Conservation (phyloP, 2,113 vertebrate genomes). For the Oreochromis tanganicae region DNA sequence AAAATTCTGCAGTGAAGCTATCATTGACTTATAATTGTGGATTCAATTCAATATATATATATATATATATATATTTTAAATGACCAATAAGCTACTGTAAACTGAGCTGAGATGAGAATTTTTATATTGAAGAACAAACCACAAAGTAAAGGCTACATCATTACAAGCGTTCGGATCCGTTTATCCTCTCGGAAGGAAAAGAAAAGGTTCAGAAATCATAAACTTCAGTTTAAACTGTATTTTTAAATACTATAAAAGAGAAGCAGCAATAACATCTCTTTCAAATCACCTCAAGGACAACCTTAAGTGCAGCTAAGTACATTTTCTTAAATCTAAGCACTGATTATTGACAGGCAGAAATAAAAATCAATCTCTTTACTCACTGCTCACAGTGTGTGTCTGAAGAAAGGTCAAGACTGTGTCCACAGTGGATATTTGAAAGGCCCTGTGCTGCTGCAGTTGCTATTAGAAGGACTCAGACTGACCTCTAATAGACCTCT, state of each 20-base stretch:
- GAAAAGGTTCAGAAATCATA: background rate
- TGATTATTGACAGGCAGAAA: background rate
- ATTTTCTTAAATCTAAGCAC: background rate
- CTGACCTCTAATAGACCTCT: constrained; percentile 66
- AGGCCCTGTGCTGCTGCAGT: constrained; percentile 5
- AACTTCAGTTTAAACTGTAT: background rate
- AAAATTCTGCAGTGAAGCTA: background rate
- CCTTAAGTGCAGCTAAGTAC: background rate
- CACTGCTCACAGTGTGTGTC: constrained; percentile 22
- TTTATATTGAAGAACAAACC: background rate
- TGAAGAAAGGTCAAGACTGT: background rate
- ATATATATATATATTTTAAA: background rate
- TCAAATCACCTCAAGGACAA: background rate
- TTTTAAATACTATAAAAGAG: background rate
- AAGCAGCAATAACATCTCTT: background rate
- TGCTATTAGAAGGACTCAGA: constrained; percentile 44
- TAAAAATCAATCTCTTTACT: constrained; percentile 26
- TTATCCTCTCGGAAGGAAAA: background rate
- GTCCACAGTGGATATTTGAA: constrained; percentile 14
- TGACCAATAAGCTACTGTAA: background rate
- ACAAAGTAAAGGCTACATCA: background rate
- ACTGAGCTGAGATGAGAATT: background rate
- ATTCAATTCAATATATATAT: background rate
- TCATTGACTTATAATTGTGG: background rate
- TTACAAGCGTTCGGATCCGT: background rate